These are phyloP conservation scores for Rhincodon typus DNA, from an alignment of 2,797 vertebrate genomes.

Conservation along the genomic window DNA sequence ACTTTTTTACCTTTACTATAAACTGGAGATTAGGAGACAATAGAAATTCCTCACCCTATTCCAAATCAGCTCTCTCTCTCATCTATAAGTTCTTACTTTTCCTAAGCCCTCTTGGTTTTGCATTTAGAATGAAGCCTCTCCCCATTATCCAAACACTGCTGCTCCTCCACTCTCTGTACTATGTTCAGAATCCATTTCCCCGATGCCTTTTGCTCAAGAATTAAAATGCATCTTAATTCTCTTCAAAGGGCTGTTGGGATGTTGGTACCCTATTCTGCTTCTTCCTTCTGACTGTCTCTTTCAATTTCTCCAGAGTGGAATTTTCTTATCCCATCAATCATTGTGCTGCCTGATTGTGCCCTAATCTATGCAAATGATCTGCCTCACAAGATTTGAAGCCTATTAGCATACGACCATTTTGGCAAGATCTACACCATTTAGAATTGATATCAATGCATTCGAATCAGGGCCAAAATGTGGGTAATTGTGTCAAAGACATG, in stretches of 20 bases:
- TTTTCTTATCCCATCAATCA: conserved; percentile 10
- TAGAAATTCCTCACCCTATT: too few relatives aligned
- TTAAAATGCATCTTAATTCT: too few relatives aligned
- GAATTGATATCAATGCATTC: neutral
- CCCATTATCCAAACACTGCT: too few relatives aligned
- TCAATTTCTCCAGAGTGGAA: neutral
- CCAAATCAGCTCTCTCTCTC: too few relatives aligned
- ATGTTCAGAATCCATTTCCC: too few relatives aligned
- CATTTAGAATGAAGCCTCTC: too few relatives aligned
- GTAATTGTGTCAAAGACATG: conserved; percentile 18
- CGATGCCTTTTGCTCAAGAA: neutral
- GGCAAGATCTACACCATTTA: neutral
- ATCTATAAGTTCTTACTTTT: too few relatives aligned
- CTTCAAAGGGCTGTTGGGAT: neutral
- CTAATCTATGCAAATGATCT: conserved; percentile 1
- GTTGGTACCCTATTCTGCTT: neutral
- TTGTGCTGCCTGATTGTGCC: too few relatives aligned
- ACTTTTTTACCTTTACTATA: too few relatives aligned
- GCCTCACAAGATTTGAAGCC: neutral
- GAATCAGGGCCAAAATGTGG: neutral
- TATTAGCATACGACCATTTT: neutral
- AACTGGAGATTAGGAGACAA: too few relatives aligned
- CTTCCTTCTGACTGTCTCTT: neutral
- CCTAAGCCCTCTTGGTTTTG: too few relatives aligned
- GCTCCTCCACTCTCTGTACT: too few relatives aligned